A percentile compares a stretch with the other conserved stretches of the same genome.
Evolutionary conservation across 2,797 vertebrate species (phyloP).

Genomic region (Poeciliopsis presidionis): DNA sequence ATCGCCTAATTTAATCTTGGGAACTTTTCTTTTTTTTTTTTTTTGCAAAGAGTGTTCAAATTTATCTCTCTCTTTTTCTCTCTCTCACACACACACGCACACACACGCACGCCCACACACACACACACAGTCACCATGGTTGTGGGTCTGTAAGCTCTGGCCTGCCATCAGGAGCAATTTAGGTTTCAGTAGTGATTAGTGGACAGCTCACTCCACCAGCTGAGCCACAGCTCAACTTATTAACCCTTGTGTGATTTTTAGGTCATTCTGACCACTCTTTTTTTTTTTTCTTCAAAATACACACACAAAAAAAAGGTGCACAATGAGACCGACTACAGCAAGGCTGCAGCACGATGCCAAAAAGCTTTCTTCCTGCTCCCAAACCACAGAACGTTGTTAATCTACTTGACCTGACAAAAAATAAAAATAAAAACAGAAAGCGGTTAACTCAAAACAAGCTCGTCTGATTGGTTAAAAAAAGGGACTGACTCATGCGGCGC

Average conservation of each 20-base stretch:
- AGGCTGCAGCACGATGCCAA: background rate
- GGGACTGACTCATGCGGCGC: background rate
- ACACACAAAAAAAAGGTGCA: background rate
- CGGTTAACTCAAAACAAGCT: background rate
- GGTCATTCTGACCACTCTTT: background rate
- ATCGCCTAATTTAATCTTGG: background rate
- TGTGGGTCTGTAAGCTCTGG: conserved; percentile 1
- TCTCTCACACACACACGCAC: background rate
- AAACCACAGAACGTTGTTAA: background rate
- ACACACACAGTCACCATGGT: background rate
- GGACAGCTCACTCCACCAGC: conserved; percentile 13
- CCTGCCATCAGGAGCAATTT: conserved; percentile 10
- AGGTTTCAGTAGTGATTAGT: conserved; percentile 22
- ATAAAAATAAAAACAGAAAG: background rate
- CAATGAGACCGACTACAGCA: background rate
- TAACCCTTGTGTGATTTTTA: conserved; percentile 16
- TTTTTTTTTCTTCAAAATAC: background rate
- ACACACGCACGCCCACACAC: background rate
- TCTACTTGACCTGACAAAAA: background rate
- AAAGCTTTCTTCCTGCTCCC: background rate
- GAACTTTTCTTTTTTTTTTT: background rate
- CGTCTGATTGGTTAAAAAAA: background rate
- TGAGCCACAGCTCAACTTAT: conserved; percentile 18
- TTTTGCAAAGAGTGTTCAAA: background rate
- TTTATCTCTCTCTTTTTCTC: background rate